Percentiles rank a stretch among this genome's conserved stretches.
These are phyloP conservation scores for Taxidea taxus DNA, from an alignment of 2,113 vertebrate species.

Conservation along the genomic window DNA sequence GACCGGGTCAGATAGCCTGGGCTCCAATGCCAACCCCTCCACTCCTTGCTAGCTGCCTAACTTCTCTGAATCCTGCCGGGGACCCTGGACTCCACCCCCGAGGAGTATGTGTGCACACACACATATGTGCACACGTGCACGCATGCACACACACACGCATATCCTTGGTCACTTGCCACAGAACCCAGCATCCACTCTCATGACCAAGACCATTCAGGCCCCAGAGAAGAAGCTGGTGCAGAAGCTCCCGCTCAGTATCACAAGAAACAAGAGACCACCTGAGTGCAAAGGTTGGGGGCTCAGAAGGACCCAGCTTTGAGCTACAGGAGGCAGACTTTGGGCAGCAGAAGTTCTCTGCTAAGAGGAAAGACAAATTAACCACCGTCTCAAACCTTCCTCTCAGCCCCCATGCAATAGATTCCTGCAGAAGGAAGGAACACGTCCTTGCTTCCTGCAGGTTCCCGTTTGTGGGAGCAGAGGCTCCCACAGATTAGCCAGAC, in stretches of 20 bases:
- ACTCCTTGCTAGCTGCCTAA: not conserved
- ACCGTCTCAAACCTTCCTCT: not conserved
- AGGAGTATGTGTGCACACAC: too few species aligned
- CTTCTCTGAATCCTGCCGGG: not conserved
- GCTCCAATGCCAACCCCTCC: not conserved
- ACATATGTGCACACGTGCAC: rapidly evolving
- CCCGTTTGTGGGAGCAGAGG: rapidly evolving
- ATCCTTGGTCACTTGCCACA: not conserved
- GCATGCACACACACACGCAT: rapidly evolving
- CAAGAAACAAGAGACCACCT: not conserved
- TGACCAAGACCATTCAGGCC: rapidly evolving
- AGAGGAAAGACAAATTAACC: not conserved
- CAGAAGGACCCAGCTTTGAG: not conserved
- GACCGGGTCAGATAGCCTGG: not conserved
- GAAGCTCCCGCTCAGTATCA: rapidly evolving
- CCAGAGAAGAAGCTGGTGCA: rapidly evolving
- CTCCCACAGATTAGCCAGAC: rapidly evolving
- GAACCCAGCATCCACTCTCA: rapidly evolving
- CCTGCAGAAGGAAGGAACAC: rapidly evolving
- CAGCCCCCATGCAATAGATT: rapidly evolving
- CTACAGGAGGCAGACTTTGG: rapidly evolving
- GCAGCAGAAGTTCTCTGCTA: not conserved
- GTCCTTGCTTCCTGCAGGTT: not conserved
- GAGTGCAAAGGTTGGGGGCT: rapidly evolving
- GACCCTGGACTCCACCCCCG: not conserved